phyloP scores from a whole-genome alignment of 2,797 vertebrate species.

The Taenioides sp. region DNA sequence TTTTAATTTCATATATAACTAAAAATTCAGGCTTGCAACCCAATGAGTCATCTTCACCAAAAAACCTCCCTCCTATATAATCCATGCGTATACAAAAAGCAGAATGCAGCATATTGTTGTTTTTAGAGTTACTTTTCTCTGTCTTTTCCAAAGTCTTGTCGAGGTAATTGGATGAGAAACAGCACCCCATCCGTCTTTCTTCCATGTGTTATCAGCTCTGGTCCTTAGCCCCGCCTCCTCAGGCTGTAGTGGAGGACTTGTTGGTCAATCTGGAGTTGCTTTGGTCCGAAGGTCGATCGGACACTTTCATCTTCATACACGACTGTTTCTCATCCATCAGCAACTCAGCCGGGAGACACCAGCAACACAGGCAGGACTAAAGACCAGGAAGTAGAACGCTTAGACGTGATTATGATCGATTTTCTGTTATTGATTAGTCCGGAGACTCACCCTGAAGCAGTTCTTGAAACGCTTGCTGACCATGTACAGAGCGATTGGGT shows the following conservation, averaged over 20 bases:
- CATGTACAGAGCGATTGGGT: conserved; percentile 96
- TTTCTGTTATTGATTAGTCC: not conserved
- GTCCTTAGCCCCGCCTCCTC: conserved; percentile 40
- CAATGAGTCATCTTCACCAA: conserved; percentile 33
- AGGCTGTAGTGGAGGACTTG: conserved; percentile 89
- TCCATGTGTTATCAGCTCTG: not conserved
- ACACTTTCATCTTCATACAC: conserved; percentile 91
- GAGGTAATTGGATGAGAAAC: conserved; percentile 15
- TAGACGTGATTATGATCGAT: not conserved
- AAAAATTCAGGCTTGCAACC: conserved; percentile 28
- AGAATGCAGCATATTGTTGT: not conserved
- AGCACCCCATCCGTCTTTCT: conserved; percentile 20
- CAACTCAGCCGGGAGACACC: conserved; percentile 90
- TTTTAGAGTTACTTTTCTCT: conserved; percentile 8
- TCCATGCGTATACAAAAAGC: conserved; percentile 4
- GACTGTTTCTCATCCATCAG: conserved; percentile 92
- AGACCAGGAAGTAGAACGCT: not conserved
- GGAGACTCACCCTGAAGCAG: conserved; percentile 91
- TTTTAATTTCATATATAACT: conserved; percentile 8
- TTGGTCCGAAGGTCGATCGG: conserved; percentile 88
- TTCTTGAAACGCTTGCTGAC: conserved; percentile 98
- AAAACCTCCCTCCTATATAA: conserved; percentile 11
- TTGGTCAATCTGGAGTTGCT: conserved; percentile 89
- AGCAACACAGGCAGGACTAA: conserved; percentile 94
- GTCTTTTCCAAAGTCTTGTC: conserved; percentile 20